phyloP scores from a whole-genome alignment of 2,888 invertebrate species.

The Pristionchus arcanus region DNA sequence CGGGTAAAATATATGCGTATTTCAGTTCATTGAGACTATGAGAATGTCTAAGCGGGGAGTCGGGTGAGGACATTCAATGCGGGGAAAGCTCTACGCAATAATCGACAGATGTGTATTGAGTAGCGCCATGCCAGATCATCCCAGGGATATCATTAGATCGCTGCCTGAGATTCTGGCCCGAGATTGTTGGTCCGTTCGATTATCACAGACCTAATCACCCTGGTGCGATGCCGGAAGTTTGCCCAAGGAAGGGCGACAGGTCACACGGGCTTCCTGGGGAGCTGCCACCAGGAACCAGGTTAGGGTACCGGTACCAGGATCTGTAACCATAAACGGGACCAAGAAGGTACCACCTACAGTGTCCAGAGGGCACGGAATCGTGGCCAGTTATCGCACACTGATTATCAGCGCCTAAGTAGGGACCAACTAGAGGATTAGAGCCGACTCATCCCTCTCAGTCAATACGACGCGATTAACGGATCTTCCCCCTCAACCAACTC shows the following conservation, averaged over 20 bases:
- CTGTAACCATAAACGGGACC: neutral
- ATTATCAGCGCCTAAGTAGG: constrained; percentile 32
- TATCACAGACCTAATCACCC: neutral
- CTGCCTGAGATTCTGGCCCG: neutral
- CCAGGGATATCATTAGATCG: neutral
- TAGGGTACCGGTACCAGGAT: neutral
- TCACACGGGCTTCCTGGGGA: constrained; percentile 2
- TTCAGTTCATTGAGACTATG: neutral
- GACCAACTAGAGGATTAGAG: constrained; percentile 13
- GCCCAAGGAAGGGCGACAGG: neutral
- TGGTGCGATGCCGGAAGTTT: constrained; percentile 33
- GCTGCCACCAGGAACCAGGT: neutral
- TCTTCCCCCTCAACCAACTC: neutral
- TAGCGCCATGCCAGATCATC: constrained; percentile 18
- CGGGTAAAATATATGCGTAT: constrained; percentile 39
- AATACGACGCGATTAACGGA: constrained; percentile 23
- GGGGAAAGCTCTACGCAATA: neutral
- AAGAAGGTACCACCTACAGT: neutral
- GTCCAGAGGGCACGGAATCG: neutral
- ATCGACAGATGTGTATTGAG: neutral
- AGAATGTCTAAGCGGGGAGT: neutral
- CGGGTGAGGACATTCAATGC: neutral
- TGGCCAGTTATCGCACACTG: constrained; percentile 8
- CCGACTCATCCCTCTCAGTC: neutral
- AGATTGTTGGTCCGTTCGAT: neutral